phyloP scores from a whole-genome alignment of 2,113 vertebrate species.

The Thermophis baileyi region DNA sequence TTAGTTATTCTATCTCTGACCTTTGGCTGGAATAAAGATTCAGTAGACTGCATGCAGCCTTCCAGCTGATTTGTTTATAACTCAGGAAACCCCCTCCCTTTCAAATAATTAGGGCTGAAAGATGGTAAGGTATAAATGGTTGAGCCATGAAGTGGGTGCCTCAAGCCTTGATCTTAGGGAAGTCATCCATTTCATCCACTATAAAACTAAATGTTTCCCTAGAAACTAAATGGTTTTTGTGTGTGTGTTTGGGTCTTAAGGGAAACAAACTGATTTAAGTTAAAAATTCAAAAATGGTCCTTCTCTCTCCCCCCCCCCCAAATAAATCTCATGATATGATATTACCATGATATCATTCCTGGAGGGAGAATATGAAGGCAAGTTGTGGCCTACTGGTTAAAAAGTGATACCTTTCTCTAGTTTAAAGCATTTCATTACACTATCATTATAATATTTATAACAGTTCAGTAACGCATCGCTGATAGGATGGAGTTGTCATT shows the following conservation, averaged over 20 bases:
- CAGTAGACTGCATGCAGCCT: background rate
- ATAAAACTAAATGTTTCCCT: background rate
- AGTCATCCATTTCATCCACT: background rate
- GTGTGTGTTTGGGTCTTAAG: background rate
- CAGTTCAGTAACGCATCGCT: background rate
- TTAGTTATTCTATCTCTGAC: background rate
- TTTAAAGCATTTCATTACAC: background rate
- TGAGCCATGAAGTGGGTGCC: background rate
- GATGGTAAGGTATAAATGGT: background rate
- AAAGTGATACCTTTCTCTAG: background rate
- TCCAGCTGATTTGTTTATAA: background rate
- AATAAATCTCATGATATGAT: background rate
- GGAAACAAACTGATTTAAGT: background rate
- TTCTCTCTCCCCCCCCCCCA: too few relatives aligned
- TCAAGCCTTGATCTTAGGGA: background rate
- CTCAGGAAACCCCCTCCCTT: background rate
- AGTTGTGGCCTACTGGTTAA: background rate
- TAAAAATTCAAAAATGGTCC: background rate
- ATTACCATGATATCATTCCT: background rate
- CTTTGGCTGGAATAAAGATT: background rate
- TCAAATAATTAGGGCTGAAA: background rate
- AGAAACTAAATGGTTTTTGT: background rate
- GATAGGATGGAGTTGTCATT: background rate
- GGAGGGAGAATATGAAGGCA: background rate
- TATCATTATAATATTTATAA: background rate